Evolutionary conservation across 37 sponge, comb jelly and placozoan species (phyloP).

Genomic region (Halisarca cf. caerulea): DNA sequence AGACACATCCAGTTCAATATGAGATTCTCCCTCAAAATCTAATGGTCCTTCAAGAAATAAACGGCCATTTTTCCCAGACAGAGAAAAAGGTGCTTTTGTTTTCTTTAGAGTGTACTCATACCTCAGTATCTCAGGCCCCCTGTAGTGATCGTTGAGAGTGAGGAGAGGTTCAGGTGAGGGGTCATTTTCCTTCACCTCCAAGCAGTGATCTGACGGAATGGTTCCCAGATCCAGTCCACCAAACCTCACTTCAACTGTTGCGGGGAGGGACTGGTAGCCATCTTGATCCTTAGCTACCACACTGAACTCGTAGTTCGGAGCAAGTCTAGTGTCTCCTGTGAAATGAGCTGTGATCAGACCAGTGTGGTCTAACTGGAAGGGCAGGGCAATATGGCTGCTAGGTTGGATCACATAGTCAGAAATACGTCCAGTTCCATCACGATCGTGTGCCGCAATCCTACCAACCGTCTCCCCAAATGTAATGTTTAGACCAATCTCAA

Average conservation of each 20-base stretch:
- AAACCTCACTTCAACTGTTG: not conserved
- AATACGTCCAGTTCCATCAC: not conserved
- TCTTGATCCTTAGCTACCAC: slow-evolving; percentile 11
- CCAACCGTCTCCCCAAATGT: slow-evolving; percentile 16
- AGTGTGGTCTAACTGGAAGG: not conserved
- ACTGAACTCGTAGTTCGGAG: not conserved
- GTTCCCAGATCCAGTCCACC: not conserved
- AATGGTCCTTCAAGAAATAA: slow-evolving; percentile 27
- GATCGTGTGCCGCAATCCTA: not conserved
- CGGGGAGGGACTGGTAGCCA: not conserved
- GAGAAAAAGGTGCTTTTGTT: not conserved
- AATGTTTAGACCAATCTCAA: not conserved
- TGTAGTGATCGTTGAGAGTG: not conserved
- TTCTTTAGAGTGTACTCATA: slow-evolving; percentile 34
- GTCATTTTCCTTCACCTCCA: slow-evolving; percentile 38
- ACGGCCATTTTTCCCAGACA: slow-evolving; percentile 12
- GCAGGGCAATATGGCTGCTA: not conserved
- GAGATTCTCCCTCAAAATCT: slow-evolving; percentile 43
- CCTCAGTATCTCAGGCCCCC: not conserved
- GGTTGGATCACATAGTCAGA: not conserved
- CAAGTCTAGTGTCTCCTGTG: not conserved
- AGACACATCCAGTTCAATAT: not conserved
- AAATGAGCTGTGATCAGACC: not conserved
- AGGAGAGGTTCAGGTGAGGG: slow-evolving; percentile 35
- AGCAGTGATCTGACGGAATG: slow-evolving; percentile 37